Base-by-base conservation (phyloP, 1,140 invertebrate species). In the Aphelenchoides besseyi region DNA sequence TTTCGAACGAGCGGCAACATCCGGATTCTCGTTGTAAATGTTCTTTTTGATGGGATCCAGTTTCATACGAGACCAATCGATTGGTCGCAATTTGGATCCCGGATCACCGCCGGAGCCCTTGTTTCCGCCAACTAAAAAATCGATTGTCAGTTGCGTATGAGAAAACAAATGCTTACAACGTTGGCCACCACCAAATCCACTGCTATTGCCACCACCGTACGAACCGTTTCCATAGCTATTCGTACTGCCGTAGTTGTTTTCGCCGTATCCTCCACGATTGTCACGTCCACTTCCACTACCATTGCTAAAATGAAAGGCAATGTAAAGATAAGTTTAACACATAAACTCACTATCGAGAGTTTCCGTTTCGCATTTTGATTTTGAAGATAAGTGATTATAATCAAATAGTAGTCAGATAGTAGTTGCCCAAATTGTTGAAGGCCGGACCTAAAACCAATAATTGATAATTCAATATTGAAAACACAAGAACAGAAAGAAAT, bases 1-100 rank as follows among this genome's bases (percentile, higher is more conserved):
- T 53, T 62, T 37, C 80, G 80, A 9, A n/a, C 37, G 30, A 81
- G 74, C 16, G 71, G 74, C 69, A 16, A 83, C 82, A 8, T 69
- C 55, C 9, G 81, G 71, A 63, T 77, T 68, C 53, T 83, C 82
- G 29, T 71, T 59, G 64, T 83, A 83, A 37, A 85, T 74, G 59
- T 82, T 71, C 73, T 83, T 83, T 62, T 77, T 54, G 26, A 83
- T 75, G 8, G 74, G 67, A 23, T 36, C 41, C 23, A 82, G 48
- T n/a, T 79, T 70, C 18, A 66, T 61, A 18, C 54, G 26, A 8
- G 63, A 63, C 76, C 77, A 83, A 33, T 81, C 76, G n/a, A 85
- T 63, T 5, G 70, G 53, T 9, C 70, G 62, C 30, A 84, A 67
- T 9, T 71, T 64, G 18, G 28, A 29, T 2, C 77, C 77, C n/a